Percentiles rank a stretch among this genome's conserved stretches.
These are phyloP conservation scores for Urocynchramus pylzowi DNA, from an alignment of 2,113 vertebrate species.

Conservation along the genomic window DNA sequence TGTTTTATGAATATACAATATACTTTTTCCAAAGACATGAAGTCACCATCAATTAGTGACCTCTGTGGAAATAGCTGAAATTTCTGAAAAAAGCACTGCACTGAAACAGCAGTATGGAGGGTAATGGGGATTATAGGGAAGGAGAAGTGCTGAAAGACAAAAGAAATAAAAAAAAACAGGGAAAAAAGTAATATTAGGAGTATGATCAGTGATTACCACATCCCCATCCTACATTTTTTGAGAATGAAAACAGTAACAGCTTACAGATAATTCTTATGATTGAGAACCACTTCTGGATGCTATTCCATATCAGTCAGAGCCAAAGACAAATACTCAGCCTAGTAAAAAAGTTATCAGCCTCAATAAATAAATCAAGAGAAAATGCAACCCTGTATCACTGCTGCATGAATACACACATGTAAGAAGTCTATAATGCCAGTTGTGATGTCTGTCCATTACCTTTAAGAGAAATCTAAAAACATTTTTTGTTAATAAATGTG, in stretches of 20 bases:
- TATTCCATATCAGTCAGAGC: neutral
- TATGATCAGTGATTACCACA: neutral
- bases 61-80: neutral
- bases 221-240: neutral
- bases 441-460: neutral
- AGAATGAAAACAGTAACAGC: neutral
- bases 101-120: neutral
- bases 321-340: neutral
- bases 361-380: neutral
- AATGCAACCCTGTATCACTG: neutral
- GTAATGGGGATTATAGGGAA: neutral
- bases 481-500: neutral
- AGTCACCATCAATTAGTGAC: neutral
- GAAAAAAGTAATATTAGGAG: neutral
- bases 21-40: neutral
- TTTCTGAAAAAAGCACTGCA: neutral
- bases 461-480: neutral
- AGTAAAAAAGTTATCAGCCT: neutral
- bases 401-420: neutral
- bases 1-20: neutral
- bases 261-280: neutral
- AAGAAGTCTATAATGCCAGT: neutral
- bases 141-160: neutral
- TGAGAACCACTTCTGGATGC: neutral
- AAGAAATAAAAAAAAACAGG: neutral